Percentiles rank a stretch among this genome's conserved stretches.
These are phyloP conservation scores for Podarcis cretensis DNA, from an alignment of 2,113 vertebrate genomes.

Conservation along the genomic window DNA sequence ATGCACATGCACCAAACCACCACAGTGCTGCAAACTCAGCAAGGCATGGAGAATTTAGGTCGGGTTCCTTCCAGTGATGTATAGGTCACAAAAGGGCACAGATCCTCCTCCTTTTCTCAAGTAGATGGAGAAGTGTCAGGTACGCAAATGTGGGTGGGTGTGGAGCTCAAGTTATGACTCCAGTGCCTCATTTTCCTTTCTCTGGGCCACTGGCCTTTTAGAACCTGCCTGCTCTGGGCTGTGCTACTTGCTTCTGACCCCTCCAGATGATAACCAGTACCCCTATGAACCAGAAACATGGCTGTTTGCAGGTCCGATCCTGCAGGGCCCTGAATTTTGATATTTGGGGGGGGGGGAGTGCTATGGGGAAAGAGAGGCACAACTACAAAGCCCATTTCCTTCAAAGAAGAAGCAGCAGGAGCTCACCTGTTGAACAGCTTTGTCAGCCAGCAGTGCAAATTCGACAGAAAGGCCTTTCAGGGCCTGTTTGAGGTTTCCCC, in stretches of 20 bases:
- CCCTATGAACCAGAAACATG: neutral
- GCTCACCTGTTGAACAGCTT: constrained; percentile 92
- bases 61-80: neutral
- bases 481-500: constrained; percentile 89
- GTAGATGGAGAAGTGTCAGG: neutral
- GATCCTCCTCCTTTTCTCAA: neutral
- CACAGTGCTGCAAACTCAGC: neutral
- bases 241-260: neutral
- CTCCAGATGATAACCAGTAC: neutral
- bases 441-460: constrained; percentile 91
- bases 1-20: neutral
- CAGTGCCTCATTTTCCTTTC: neutral
- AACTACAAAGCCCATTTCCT: neutral
- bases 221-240: neutral
- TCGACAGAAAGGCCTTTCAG: constrained; percentile 93
- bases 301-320: neutral
- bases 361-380: accelerated
- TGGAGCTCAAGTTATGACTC: neutral
- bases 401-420: accelerated
- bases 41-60: neutral
- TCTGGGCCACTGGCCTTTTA: neutral
- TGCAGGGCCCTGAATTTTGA: too few relatives aligned
- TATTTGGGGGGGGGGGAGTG: accelerated
- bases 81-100: neutral
- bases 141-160: neutral